These are phyloP conservation scores for Gonioctena quinquepunctata DNA, from an alignment of 1,140 invertebrate species.

Conservation along the genomic window DNA sequence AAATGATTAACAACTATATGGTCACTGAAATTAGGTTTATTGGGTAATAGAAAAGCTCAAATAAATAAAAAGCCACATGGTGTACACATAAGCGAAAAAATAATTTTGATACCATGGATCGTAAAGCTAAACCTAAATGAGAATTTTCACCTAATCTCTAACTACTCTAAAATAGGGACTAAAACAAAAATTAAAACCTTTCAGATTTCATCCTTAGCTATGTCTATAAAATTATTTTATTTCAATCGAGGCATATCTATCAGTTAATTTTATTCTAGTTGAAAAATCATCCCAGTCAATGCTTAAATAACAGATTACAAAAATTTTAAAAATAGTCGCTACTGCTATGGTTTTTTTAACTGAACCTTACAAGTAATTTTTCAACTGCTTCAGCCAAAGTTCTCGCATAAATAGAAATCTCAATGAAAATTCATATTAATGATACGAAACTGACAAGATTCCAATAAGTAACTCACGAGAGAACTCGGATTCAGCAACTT, in stretches of 20 bases:
- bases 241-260: background rate
- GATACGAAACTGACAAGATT: no score
- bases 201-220: background rate
- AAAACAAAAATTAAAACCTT: conserved; percentile 4
- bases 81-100: conserved; percentile 11
- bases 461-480: no score
- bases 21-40: background rate
- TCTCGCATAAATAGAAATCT: no score
- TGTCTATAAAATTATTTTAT: conserved; percentile 3
- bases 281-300: conserved; percentile 3
- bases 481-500: no score
- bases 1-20: conserved; percentile 6
- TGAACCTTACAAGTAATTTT: no score
- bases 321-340: background rate
- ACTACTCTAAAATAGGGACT: conserved; percentile 7
- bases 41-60: conserved; percentile 9
- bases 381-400: no score
- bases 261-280: background rate
- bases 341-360: background rate
- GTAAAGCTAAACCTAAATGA: conserved; percentile 8
- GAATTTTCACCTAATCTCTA: conserved; percentile 10
- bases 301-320: background rate
- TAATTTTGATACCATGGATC: no score
- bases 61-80: conserved; percentile 14
- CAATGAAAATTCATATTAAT: no score